phyloP scores from a whole-genome alignment of 2,888 invertebrate species.

The Drosophila diplacantha region DNA sequence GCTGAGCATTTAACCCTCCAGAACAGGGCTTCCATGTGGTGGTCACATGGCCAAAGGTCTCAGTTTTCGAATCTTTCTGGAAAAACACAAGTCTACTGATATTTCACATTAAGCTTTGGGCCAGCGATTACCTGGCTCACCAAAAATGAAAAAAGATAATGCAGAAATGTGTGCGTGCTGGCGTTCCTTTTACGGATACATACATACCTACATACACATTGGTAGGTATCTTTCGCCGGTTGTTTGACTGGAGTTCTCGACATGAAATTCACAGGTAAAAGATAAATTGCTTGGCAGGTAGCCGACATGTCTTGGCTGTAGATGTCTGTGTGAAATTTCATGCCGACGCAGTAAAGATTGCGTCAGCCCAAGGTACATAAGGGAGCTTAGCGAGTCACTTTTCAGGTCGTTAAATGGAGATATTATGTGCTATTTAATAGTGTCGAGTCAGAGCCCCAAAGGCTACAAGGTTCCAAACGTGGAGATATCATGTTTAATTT shows the following conservation, averaged over 20 bases:
- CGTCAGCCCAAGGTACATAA: conserved; percentile 10
- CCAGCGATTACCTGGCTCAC: conserved; percentile 13
- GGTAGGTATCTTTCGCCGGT: conserved; percentile 9
- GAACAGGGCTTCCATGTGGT: conserved; percentile 21
- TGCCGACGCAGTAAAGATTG: conserved; percentile 11
- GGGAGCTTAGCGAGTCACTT: not conserved
- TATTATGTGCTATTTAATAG: conserved; percentile 10
- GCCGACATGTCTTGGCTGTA: conserved; percentile 8
- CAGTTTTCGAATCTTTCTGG: conserved; percentile 12
- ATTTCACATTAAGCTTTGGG: conserved; percentile 48
- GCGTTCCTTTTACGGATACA: conserved; percentile 4
- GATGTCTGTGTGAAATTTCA: conserved; percentile 37
- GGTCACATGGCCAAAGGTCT: conserved; percentile 19
- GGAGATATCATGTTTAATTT: conserved; percentile 31
- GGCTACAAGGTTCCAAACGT: not conserved
- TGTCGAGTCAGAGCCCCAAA: conserved; percentile 1
- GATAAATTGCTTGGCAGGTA: conserved; percentile 26
- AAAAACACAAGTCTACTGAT: conserved; percentile 30
- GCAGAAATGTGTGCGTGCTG: conserved; percentile 1
- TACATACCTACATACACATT: not conserved
- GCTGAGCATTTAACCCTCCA: conserved; percentile 5
- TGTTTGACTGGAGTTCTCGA: conserved; percentile 24
- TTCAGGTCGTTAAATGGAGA: conserved; percentile 7
- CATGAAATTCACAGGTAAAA: conserved; percentile 34
- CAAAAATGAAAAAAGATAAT: conserved; percentile 41